Evolutionary conservation across 2,113 vertebrate genomes (phyloP), one percentile per base, ranked within the genome.

Genomic region (Neopipo cinnamomea): DNA sequence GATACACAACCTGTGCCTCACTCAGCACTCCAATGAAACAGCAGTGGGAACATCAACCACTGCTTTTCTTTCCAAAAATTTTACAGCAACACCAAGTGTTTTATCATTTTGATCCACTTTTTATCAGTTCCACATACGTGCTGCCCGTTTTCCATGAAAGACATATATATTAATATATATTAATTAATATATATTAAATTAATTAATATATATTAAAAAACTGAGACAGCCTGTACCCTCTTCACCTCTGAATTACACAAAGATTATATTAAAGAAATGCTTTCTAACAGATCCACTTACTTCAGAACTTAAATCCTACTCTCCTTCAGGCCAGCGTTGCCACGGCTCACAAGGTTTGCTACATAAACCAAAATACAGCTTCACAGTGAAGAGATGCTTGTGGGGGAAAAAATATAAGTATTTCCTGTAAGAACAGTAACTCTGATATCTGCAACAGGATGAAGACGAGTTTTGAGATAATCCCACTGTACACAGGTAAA

Each of bases 61-160:
- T 1, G 12, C 42, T 39, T n/a, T 31, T 27, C 35, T 42, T 37
- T 1, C 25, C 5, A 12, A 24, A 8, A 9, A 12, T 5, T 39
- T 30, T 11, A 16, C 1, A n/a, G 44, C 44, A 21, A 44, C 53
- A 22, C n/a, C n/a, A 8, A 24, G 21, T 2, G 20, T 33, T 24
- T 67, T n/a, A n/a, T 31, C 7, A 18, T 46, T 67, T n/a, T 23
- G 17, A n/a, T n/a, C 42, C 65, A 46, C 65, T 67, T 27, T 67
- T 91, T 56, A 47, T 30, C 39, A 37, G 16, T 61, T 65, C 12
- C 58, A 18, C 6, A 1, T 14, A 17, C 4, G 7, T 11, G 4
- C 10, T 13, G 9, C 31, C n/a, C 0, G 0, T 1, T 42, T 70
- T 28, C 50, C 76, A 42, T 1, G 4, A 18, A 12, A 66, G n/a